Evolutionary conservation across 2,113 vertebrate species (phyloP), one percentile per base, ranked within the genome.

Genomic region (Argyrosomus japonicus): DNA sequence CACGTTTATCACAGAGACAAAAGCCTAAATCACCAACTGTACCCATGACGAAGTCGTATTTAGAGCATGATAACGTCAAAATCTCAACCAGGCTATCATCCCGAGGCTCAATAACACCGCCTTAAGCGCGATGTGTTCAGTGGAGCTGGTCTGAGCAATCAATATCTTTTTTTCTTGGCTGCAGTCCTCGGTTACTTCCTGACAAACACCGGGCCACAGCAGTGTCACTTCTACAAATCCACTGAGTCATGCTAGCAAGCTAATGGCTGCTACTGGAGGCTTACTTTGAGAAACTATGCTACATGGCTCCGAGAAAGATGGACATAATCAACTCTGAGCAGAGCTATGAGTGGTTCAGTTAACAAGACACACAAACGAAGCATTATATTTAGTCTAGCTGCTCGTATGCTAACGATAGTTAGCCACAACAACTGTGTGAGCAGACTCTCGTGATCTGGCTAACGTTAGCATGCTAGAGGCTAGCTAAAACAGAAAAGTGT

Each of bases 241-340:
- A 95, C 95, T 92, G 94, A 95, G 95, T 95, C 95, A 95, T 94
- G 94, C 95, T 95, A 95, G 92, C 92, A 84, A 53, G 92, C 90
- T 93, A 92, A 89, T 10, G 27, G 54, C 78, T 70, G 70, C 60
- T 69, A 51, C 48, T 78, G 73, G 13, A 18, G 1, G 11, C 2
- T 51, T 5, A 9, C 36, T 32, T 11, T 56, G 1, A 23, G 32
- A 10, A 64, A 6, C 15, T 8, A 13, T n/a, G 12, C 19, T 54
- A 57, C 21, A 77, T 6, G 12, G 0, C 10, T n/a, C 13, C 7
- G 1, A 18, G 0, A 0, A 23, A 5, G 5, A 5, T 3, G 0
- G 0, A 3, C 1, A 13, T 2, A 0, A 10, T 9, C 2, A 6
- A 4, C 2, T 5, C 1, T 0, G 0, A 25, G 10, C 8, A 1